A percentile compares a stretch with the other conserved stretches of the same genome.
Conservation (phyloP, 2,113 vertebrate genomes). For the Merops nubicus region DNA sequence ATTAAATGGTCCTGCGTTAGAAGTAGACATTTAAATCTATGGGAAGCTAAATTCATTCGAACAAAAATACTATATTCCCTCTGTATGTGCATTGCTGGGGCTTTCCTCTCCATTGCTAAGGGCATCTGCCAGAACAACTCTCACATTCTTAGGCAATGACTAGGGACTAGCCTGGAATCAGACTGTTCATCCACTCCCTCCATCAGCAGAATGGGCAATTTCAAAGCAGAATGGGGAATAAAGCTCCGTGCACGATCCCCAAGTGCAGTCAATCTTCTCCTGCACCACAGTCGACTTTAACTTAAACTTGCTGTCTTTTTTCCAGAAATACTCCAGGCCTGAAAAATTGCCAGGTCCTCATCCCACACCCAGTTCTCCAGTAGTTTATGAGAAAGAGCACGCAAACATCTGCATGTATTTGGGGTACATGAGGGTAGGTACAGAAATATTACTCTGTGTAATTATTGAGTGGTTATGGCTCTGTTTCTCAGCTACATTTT, state of each 20-base stretch:
- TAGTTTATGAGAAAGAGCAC: conserved; percentile 60
- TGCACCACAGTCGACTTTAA: neutral
- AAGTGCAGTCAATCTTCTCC: conserved; percentile 26
- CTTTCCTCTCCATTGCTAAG: conserved; percentile 46
- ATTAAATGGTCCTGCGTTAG: conserved; percentile 36
- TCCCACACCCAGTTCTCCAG: conserved; percentile 58
- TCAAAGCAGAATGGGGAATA: conserved; percentile 34
- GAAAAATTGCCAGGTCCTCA: conserved; percentile 63
- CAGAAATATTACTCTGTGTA: conserved; percentile 40
- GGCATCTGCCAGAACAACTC: conserved; percentile 63
- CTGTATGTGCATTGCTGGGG: conserved; percentile 37
- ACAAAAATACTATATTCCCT: conserved; percentile 51
- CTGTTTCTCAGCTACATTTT: conserved; percentile 43
- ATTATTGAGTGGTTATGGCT: conserved; percentile 59
- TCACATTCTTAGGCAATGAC: conserved; percentile 52
- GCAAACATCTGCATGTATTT: conserved; percentile 60
- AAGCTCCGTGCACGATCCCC: neutral
- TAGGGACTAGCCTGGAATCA: conserved; percentile 34
- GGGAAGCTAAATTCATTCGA: conserved; percentile 56
- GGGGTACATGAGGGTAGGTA: conserved; percentile 47
- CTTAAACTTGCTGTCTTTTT: conserved; percentile 51
- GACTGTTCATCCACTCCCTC: conserved; percentile 35
- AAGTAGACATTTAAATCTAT: conserved; percentile 69
- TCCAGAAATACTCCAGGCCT: conserved; percentile 63
- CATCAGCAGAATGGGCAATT: conserved; percentile 25